phyloP scores from a whole-genome alignment of 92 coral and sea anemone genomes.

The Epizoanthus fatuus region DNA sequence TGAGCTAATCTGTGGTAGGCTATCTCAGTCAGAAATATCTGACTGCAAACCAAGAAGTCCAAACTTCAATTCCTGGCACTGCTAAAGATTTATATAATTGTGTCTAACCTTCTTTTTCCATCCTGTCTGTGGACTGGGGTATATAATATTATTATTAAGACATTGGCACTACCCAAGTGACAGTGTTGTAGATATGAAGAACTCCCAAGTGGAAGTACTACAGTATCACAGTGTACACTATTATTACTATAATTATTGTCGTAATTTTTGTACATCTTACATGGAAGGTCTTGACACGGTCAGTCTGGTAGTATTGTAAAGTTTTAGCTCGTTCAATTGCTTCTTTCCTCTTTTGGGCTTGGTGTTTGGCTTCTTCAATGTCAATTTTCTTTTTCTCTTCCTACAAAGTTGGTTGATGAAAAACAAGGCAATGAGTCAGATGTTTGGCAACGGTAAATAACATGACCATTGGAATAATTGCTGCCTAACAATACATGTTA shows the following conservation, averaged over 20 bases:
- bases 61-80: too few species aligned
- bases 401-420: constrained; percentile 42
- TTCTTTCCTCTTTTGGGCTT: constrained; percentile 96
- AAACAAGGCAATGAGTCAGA: background rate
- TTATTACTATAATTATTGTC: too few species aligned
- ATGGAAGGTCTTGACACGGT: constrained; percentile 98
- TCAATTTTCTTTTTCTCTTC: constrained; percentile 93
- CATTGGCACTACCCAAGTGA: too few species aligned
- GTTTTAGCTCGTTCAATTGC: constrained; percentile 99
- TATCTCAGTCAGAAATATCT: too few species aligned
- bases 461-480: background rate
- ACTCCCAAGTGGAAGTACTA: background rate
- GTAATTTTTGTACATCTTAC: constrained; percentile 59
- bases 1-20: too few species aligned
- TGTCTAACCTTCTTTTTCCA: too few species aligned
- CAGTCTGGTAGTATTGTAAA: constrained; percentile 98
- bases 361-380: constrained; percentile 96
- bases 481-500: background rate
- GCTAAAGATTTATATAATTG: too few species aligned
- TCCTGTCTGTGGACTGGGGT: too few species aligned
- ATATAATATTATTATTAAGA: too few species aligned
- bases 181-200: background rate
- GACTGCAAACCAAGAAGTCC: too few species aligned
- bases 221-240: too few species aligned
- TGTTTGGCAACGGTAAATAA: too few species aligned